Percentiles rank a stretch among this genome's conserved stretches.
phyloP scores from a whole-genome alignment of 2,888 invertebrate genomes.

The Melikaiella ostensackeni region DNA sequence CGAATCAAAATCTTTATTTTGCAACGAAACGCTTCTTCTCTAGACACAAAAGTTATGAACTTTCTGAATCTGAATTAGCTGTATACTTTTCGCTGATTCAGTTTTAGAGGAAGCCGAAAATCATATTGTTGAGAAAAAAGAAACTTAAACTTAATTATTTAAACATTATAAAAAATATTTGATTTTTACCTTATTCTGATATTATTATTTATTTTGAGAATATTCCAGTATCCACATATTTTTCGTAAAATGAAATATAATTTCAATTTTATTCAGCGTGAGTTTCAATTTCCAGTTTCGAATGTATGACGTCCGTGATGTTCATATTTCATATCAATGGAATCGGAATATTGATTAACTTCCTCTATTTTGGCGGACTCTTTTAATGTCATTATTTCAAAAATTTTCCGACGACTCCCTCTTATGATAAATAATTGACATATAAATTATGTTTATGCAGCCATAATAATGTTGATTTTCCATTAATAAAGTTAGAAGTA shows the following conservation, averaged over 20 bases:
- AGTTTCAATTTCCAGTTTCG: neutral
- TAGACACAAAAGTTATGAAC: no score
- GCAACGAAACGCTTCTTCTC: neutral
- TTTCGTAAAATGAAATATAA: neutral
- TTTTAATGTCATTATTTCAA: constrained; percentile 11
- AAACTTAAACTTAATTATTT: no score
- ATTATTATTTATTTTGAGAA: neutral
- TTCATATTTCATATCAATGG: neutral
- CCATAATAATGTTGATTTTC: neutral
- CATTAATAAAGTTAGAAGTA: neutral
- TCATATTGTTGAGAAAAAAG: no score
- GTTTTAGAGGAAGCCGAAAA: no score
- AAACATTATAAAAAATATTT: no score
- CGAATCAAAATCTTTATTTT: neutral
- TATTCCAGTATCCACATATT: neutral
- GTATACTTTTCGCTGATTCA: no score
- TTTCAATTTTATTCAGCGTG: neutral
- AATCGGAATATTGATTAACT: constrained; percentile 13
- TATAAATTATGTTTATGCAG: neutral
- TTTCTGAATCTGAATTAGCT: no score
- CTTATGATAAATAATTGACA: neutral
- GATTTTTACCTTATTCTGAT: no score
- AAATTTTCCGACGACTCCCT: neutral
- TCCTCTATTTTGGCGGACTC: neutral
- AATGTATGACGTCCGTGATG: neutral